phyloP scores from a whole-genome alignment of 1,140 invertebrate species.

The Drosophila kanapiae region DNA sequence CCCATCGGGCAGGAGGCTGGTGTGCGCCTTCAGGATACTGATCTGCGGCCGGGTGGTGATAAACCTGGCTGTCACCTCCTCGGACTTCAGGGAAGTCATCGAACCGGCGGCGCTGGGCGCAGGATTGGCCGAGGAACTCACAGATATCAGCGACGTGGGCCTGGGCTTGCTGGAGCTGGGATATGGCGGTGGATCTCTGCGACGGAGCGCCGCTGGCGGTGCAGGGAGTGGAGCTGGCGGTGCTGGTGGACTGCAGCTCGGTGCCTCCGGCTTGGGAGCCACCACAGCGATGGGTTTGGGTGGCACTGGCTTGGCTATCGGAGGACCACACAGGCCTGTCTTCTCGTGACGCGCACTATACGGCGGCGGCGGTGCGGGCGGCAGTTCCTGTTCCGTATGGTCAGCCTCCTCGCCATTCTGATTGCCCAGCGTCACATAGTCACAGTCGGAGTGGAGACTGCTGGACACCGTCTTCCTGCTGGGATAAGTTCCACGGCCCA shows the following conservation, averaged over 20 bases:
- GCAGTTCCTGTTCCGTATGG: constrained; percentile 63
- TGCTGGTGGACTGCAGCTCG: constrained; percentile 21
- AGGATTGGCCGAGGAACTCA: constrained; percentile 56
- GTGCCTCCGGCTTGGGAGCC: constrained; percentile 37
- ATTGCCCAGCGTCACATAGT: constrained; percentile 93
- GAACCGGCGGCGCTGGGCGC: constrained; percentile 55
- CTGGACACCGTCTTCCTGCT: constrained; percentile 92
- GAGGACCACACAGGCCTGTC: constrained; percentile 80
- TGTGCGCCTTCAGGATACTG: constrained; percentile 89
- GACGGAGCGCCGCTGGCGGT: constrained; percentile 40
- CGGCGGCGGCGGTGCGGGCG: constrained; percentile 86
- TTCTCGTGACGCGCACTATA: constrained; percentile 85
- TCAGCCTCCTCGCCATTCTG: constrained; percentile 86
- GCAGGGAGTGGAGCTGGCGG: constrained; percentile 13
- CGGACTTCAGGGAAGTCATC: constrained; percentile 79
- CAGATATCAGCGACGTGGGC: constrained; percentile 81
- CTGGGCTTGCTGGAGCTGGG: constrained; percentile 85
- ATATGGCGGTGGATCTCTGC: constrained; percentile 87
- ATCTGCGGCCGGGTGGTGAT: constrained; percentile 89
- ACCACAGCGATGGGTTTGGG: constrained; percentile 35
- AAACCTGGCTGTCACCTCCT: constrained; percentile 89
- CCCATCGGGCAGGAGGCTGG: constrained; percentile 86
- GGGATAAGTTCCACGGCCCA: constrained; percentile 91
- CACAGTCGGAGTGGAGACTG: constrained; percentile 94
- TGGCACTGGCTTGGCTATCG: constrained; percentile 36